Evolutionary conservation across 2,113 vertebrate genomes (phyloP), one percentile per base, ranked within the genome.

Genomic region (Noturus placidus): DNA sequence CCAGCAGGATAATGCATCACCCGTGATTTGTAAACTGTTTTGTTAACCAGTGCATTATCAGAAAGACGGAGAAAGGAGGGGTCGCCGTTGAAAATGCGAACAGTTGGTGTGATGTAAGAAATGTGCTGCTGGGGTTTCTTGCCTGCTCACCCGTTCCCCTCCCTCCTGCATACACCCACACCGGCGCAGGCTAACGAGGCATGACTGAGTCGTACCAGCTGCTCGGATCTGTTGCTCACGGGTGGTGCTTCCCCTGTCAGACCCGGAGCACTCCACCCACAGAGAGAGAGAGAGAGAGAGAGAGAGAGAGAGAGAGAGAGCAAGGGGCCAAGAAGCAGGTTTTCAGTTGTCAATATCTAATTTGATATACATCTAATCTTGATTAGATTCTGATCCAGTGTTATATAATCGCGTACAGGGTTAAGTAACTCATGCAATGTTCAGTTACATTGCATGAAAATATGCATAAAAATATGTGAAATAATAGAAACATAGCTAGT

Each of bases 201-300:
- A 92, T 94, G 94, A 95, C 96, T 97, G 95, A 97, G 96, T 96
- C 96, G 96, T 96, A 97, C 96, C 97, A 97, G 96, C 97, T 97
- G 96, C 96, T 96, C 94, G 94, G 61, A 95, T 91, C 95, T 95
- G 96, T 97, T 96, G 95, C 96, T 96, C 93, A 95, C 92, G 91
- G 70, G 25, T 85, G 67, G 87, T 83, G 78, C 87, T 90, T 87
- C 87, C 90, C 87, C 89, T 91, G 89, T 87, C 85, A 88, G 85
- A 81, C 74, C 61, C 42, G 2, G 59, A 87, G 52, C 25, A 6
- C 93, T 84, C 88, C 92, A 94, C 93, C 92, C 91, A 93, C 91
- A 91, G 92, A 27, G 56, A 61, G 10, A 25, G 10, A 56, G 17
- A 56, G 27, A 56, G 17, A 56, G 77, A 54, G 17, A 79, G 76